These are phyloP conservation scores for Torymus texanus DNA, from an alignment of 2,888 invertebrate species.

Conservation along the genomic window DNA sequence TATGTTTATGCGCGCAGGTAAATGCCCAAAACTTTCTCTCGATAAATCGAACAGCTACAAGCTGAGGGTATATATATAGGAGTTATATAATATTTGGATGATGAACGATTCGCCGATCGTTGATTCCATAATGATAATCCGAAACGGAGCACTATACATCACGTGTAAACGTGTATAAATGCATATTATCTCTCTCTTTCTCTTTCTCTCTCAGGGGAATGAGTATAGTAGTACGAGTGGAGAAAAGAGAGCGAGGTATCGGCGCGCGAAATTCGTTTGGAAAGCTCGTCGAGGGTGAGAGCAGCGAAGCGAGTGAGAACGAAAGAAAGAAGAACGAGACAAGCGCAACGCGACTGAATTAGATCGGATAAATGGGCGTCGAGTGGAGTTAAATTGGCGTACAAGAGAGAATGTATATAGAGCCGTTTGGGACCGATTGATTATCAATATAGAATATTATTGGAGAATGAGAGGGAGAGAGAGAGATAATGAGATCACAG, in stretches of 20 bases:
- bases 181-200: too few relatives aligned
- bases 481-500: background rate
- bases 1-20: conserved; percentile 13
- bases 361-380: too few relatives aligned
- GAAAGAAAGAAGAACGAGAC: too few relatives aligned
- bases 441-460: too few relatives aligned
- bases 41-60: conserved; percentile 41
- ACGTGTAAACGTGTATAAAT: background rate
- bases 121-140: conserved; percentile 49
- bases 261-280: conserved; percentile 12
- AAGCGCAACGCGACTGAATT: too few relatives aligned
- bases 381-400: too few relatives aligned
- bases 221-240: too few relatives aligned
- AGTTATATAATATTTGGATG: conserved; percentile 50
- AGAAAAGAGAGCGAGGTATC: background rate
- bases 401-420: too few relatives aligned
- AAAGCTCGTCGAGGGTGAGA: background rate
- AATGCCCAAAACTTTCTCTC: conserved; percentile 15
- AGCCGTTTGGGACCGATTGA: too few relatives aligned
- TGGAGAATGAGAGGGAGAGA: background rate
- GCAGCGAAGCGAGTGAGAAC: too few relatives aligned
- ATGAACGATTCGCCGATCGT: conserved; percentile 35
- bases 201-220: too few relatives aligned
- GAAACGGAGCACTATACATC: background rate
- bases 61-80: too few relatives aligned